Evolutionary conservation across 2,797 vertebrate species (phyloP), one percentile per base, ranked within the genome.

Genomic region (Phoxinus dragarum): DNA sequence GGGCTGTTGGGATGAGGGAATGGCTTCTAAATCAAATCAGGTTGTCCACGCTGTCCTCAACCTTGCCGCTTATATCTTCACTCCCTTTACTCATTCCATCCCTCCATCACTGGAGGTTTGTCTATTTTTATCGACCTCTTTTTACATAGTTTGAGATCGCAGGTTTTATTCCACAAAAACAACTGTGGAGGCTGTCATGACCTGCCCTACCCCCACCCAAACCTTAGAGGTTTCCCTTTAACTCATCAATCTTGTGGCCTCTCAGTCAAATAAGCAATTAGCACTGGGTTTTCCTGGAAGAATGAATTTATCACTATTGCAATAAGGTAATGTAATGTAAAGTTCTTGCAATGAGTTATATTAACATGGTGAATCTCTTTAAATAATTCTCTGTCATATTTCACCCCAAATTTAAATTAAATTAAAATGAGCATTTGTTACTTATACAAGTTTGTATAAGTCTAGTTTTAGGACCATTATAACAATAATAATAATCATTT

Each of bases 1-100:
- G 93, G 93, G 93, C 93, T 93, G 93, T 93, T 93, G 90, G 91
- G 90, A 89, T 82, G 88, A 85, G 81, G 91, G 92, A 93, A 91
- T 90, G 88, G 90, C 72, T 86, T 80, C 74, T 94, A 92, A 94
- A 92, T 94, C 93, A 92, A 54, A 76, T 67, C 75, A 23, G 40
- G 81, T 82, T 31, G 31, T 89, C 90, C 89, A 71, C 77, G n/a
- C 90, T 92, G 90, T 92, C 91, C 78, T 90, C 93, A 90, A 92
- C 88, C 77, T 74, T 56, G 56, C 82, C 54, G 36, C 87, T 89
- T 91, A 75, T 75, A 82, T 66, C 69, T 81, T 81, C 27, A 47
- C 86, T 87, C 77, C 54, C 49, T 87, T 84, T 75, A 66, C 68
- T 31, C 47, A 67, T 82, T 73, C 67, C 66, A 52, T 61, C 7